Percentiles rank a stretch among this genome's conserved stretches.
Conservation (phyloP, 1,140 invertebrate species). For the Drosophila albomicans region DNA sequence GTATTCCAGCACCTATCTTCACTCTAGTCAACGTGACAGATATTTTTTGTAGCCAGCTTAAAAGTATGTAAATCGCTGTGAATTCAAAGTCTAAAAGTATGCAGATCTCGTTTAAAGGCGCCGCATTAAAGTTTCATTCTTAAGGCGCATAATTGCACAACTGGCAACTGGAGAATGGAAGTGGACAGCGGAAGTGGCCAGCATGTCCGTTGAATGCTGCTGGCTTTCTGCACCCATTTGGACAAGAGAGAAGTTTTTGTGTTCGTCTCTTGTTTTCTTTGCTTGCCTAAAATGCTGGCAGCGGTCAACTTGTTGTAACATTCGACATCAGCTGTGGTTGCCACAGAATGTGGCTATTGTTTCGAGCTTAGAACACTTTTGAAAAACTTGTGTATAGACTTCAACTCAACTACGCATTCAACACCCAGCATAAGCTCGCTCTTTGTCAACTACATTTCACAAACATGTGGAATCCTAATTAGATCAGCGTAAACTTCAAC, state of each 20-base stretch:
- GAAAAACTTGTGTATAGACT: background rate
- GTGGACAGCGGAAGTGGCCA: slow-evolving; percentile 17
- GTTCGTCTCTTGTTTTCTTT: slow-evolving; percentile 19
- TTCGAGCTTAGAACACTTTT: background rate
- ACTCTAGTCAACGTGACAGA: background rate
- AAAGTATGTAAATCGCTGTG: slow-evolving; percentile 40
- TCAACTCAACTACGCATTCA: background rate
- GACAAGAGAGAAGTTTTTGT: slow-evolving; percentile 4
- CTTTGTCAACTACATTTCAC: background rate
- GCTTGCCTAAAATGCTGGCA: slow-evolving; percentile 1
- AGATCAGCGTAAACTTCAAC: slow-evolving; percentile 43
- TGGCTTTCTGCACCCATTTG: background rate
- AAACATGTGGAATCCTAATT: slow-evolving; percentile 45
- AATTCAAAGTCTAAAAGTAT: slow-evolving; percentile 38
- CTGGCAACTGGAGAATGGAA: background rate
- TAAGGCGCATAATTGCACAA: background rate
- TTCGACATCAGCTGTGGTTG: slow-evolving; percentile 7
- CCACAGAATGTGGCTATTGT: background rate
- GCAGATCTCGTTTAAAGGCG: slow-evolving; percentile 17
- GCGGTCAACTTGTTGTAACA: slow-evolving; percentile 3
- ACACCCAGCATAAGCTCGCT: background rate
- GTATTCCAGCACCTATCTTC: slow-evolving; percentile 5
- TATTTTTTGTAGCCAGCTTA: slow-evolving; percentile 17
- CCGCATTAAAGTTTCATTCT: background rate
- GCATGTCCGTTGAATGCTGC: slow-evolving; percentile 7